Conservation (phyloP, 2,888 invertebrate species). For the Chironomus tentans region DNA sequence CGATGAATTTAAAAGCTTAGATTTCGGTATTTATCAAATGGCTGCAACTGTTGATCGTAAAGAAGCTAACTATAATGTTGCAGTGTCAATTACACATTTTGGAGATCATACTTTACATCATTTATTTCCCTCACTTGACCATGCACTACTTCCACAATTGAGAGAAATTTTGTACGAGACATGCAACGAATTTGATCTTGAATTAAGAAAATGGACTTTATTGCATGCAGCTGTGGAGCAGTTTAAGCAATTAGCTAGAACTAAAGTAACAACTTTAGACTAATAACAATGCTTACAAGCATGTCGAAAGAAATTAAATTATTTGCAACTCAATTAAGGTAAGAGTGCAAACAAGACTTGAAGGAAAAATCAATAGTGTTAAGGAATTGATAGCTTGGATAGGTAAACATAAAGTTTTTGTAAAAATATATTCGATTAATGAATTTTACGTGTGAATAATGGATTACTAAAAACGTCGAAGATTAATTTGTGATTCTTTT, state of each 20-base stretch:
- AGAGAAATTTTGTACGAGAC: conserved; percentile 47
- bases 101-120: conserved; percentile 74
- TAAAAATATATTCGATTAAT: too few relatives aligned
- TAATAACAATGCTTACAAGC: background rate
- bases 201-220: conserved; percentile 44
- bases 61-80: conserved; percentile 57
- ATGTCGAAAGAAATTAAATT: conserved; percentile 29
- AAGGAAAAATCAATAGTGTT: too few relatives aligned
- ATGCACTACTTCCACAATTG: conserved; percentile 57
- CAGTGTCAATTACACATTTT: conserved; percentile 60
- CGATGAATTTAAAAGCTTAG: conserved; percentile 54
- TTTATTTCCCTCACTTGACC: conserved; percentile 71
- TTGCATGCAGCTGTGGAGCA: conserved; percentile 57
- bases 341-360: too few relatives aligned
- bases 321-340: too few relatives aligned
- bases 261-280: conserved; percentile 35
- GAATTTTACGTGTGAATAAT: too few relatives aligned
- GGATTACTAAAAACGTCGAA: too few relatives aligned
- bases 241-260: conserved; percentile 50
- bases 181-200: conserved; percentile 38
- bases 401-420: too few relatives aligned
- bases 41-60: conserved; percentile 64
- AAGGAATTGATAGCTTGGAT: too few relatives aligned
- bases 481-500: too few relatives aligned
- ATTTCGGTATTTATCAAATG: conserved; percentile 71